phyloP scores from a whole-genome alignment of 2,113 vertebrate species.

The Ancistrus triradiatus region DNA sequence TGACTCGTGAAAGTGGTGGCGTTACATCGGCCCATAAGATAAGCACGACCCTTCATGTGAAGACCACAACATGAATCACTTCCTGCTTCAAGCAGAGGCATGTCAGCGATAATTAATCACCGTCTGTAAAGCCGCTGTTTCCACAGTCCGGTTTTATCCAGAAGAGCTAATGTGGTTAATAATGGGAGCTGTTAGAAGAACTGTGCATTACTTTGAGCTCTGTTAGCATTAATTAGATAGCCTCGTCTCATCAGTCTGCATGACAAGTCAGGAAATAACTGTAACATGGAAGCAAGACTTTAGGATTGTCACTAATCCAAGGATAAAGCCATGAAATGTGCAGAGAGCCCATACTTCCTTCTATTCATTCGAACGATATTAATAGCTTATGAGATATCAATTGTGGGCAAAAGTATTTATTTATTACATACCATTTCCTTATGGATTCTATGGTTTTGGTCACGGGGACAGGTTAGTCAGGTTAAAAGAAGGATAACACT shows the following conservation, averaged over 20 bases:
- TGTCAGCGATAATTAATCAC: not conserved
- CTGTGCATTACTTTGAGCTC: not conserved
- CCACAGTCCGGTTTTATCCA: not conserved
- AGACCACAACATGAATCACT: not conserved
- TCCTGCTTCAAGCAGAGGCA: not conserved
- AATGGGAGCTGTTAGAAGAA: not conserved
- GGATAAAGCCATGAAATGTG: too few relatives aligned
- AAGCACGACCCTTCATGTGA: not conserved
- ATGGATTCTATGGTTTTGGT: too few relatives aligned
- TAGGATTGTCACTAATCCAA: too few relatives aligned
- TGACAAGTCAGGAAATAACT: too few relatives aligned
- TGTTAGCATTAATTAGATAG: not conserved
- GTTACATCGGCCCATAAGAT: not conserved
- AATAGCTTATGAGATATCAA: not conserved
- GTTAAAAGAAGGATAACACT: too few relatives aligned
- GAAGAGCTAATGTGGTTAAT: not conserved
- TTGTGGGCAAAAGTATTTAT: too few relatives aligned
- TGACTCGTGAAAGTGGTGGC: not conserved
- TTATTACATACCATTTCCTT: too few relatives aligned
- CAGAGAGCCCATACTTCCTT: too few relatives aligned
- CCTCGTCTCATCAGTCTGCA: too few relatives aligned
- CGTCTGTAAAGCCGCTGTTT: not conserved
- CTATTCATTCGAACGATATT: not conserved
- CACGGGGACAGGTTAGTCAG: too few relatives aligned
- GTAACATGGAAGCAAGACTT: too few relatives aligned